These are phyloP conservation scores for Pipistrellus kuhlii DNA, from an alignment of 2,797 vertebrate species.

Conservation along the genomic window DNA sequence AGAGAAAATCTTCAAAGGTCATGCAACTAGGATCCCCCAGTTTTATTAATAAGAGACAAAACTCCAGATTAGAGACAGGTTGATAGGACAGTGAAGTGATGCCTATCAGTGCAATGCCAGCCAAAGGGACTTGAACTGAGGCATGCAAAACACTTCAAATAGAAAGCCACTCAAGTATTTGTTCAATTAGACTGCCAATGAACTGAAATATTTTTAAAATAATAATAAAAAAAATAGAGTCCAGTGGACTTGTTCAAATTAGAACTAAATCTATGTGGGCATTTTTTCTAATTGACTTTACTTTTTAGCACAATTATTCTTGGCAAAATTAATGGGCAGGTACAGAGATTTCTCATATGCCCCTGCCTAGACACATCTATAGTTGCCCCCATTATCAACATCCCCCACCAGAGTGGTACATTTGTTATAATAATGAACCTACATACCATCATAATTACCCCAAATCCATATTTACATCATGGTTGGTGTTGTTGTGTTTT, in stretches of 20 bases:
- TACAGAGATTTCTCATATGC: not conserved
- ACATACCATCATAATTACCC: not conserved
- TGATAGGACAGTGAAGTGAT: constrained; percentile 25
- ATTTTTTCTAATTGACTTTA: not conserved
- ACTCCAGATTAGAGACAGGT: not conserved
- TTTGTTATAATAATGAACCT: not conserved
- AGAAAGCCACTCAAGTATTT: constrained; percentile 38
- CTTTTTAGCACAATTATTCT: not conserved
- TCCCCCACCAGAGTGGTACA: not conserved
- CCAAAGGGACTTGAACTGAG: not conserved
- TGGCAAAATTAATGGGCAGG: not conserved
- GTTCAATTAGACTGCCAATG: constrained; percentile 28
- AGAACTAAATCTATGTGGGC: not conserved
- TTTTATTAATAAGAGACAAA: constrained; percentile 28
- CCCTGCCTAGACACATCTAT: not conserved
- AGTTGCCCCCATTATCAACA: not conserved
- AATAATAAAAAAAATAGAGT: not conserved
- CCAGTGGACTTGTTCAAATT: constrained; percentile 40
- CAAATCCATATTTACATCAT: not conserved
- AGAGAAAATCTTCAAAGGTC: not conserved
- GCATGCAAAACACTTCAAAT: not conserved
- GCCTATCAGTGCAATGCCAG: not conserved
- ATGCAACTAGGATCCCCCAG: not conserved
- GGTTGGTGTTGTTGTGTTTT: not conserved
- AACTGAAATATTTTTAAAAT: constrained; percentile 33